Conservation (phyloP, 2,797 vertebrate species). For the Cirrhinus mrigala region DNA sequence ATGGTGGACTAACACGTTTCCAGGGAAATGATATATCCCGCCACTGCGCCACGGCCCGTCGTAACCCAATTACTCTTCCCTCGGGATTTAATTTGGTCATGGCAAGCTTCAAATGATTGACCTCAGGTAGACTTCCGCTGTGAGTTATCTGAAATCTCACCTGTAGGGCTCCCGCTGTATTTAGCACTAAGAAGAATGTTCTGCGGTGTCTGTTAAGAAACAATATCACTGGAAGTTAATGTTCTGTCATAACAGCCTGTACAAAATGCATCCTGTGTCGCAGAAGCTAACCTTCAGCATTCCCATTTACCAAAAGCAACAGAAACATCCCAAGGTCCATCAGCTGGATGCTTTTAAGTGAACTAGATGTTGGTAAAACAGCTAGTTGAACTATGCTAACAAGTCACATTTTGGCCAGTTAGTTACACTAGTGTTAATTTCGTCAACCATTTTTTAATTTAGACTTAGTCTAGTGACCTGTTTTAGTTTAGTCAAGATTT, state of each 20-base stretch:
- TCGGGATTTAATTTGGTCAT: slow-evolving; percentile 69
- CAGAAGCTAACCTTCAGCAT: no score
- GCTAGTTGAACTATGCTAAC: no score
- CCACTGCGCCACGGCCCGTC: slow-evolving; percentile 62
- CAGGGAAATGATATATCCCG: slow-evolving; percentile 77
- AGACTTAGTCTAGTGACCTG: no score
- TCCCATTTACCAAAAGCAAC: no score
- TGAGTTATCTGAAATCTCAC: slow-evolving; percentile 48
- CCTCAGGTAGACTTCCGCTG: slow-evolving; percentile 40
- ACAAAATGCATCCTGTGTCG: neutral
- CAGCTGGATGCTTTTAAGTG: no score
- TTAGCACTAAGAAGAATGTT: slow-evolving; percentile 8
- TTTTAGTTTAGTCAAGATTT: no score
- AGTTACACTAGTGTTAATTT: no score
- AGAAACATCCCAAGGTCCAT: no score
- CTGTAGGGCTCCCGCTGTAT: neutral
- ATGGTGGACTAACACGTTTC: slow-evolving; percentile 79
- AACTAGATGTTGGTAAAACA: no score
- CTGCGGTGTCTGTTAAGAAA: neutral
- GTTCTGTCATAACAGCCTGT: neutral
- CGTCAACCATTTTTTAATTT: no score
- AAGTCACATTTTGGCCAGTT: no score
- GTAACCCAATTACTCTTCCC: slow-evolving; percentile 72
- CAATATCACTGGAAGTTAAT: neutral
- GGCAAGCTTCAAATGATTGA: slow-evolving; percentile 59